Conservation (phyloP, 2,797 vertebrate species). For the Thripadectes ignobilis region DNA sequence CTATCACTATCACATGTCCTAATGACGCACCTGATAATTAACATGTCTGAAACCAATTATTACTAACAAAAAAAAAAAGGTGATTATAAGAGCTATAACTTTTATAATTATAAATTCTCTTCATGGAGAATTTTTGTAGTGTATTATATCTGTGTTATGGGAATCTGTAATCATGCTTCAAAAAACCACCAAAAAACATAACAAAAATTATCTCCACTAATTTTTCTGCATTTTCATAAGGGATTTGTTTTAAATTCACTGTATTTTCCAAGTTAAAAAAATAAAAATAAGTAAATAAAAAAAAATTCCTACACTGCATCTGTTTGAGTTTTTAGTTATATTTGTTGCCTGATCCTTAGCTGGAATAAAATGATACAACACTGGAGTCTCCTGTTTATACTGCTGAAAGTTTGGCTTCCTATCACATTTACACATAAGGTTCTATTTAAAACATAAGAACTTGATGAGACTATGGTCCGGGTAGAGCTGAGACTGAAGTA, state of each 20-base stretch:
- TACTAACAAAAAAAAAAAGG: not conserved
- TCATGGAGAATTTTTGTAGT: not conserved
- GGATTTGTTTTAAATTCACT: not conserved
- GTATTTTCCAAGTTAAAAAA: not conserved
- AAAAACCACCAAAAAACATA: not conserved
- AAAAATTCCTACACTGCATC: not conserved
- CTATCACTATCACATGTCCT: not conserved
- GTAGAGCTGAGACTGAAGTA: not conserved
- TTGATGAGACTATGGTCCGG: not conserved
- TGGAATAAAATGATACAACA: not conserved
- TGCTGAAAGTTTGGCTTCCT: not conserved
- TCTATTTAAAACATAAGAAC: constrained; percentile 1
- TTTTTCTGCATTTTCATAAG: not conserved
- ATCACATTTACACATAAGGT: not conserved
- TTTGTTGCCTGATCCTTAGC: not conserved
- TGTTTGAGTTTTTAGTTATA: not conserved
- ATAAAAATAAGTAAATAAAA: not conserved
- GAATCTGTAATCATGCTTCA: not conserved
- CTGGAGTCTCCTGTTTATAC: not conserved
- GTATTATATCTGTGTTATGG: not conserved
- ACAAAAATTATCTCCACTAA: not conserved
- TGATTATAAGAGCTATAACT: not conserved
- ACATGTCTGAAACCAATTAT: not conserved
- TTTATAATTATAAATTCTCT: not conserved
- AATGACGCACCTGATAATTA: not conserved